Conservation (phyloP, 2,113 vertebrate genomes). For the Alectura lathami region DNA sequence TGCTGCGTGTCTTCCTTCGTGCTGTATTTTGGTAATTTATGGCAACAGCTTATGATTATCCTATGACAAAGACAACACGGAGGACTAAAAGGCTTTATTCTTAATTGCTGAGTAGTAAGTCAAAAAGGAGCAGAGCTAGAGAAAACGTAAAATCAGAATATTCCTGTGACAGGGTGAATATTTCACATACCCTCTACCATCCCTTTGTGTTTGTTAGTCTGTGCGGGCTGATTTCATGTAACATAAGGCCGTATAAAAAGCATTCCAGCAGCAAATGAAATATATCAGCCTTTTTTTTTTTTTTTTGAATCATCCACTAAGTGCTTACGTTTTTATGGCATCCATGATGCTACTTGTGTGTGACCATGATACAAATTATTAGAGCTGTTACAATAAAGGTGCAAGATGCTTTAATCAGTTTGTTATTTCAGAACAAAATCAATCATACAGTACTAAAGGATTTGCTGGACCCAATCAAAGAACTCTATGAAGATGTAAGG, state of each 20-base stretch:
- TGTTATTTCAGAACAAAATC: conserved; percentile 94
- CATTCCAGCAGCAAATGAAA: not conserved
- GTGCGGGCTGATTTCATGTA: not conserved
- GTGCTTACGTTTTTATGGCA: not conserved
- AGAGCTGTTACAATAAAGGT: not conserved
- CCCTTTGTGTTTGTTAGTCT: not conserved
- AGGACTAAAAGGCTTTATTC: not conserved
- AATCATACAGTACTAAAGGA: conserved; percentile 97
- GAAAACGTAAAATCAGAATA: not conserved
- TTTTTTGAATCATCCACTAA: not conserved
- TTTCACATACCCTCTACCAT: not conserved
- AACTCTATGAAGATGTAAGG: conserved; percentile 97
- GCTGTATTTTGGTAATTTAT: not conserved
- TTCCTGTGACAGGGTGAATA: not conserved
- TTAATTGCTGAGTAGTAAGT: not conserved
- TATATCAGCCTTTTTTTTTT: not conserved
- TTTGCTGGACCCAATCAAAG: conserved; percentile 96
- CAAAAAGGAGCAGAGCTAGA: not conserved
- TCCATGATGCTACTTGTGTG: not conserved
- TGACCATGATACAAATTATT: not conserved
- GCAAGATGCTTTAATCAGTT: not conserved
- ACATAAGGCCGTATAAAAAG: not conserved
- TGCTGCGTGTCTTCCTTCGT: not conserved
- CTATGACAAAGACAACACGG: not conserved
- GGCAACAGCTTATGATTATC: not conserved